Base-by-base conservation (phyloP, 2,113 vertebrate species). In the Montifringilla adamsi region DNA sequence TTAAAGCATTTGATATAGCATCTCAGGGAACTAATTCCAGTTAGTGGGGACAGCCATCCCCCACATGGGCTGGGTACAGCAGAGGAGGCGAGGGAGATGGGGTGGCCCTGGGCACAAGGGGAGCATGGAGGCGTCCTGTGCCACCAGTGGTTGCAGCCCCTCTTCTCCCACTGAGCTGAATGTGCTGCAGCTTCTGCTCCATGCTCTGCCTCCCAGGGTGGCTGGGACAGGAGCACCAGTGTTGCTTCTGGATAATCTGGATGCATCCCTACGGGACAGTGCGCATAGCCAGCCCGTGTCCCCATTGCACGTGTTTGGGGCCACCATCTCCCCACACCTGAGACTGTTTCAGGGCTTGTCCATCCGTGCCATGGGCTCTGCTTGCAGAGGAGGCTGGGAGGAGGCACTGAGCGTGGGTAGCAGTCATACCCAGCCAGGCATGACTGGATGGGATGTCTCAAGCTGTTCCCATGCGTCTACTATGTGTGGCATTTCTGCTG, bases 1-100 rank as follows among this genome's bases (percentile, higher is more conserved):
- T 93, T 95, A 95, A 94, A 95, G 58, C 37, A 52, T 91, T 90
- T 95, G 74, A 90, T 96, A 87, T 43, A 91, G 28, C 33, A 79
- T 93, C 49, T 89, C 33, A 30, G 24, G 50, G 63, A 95, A 87
- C 84, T 83, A 82, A 85, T 94, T 83, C 74, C 55, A n/a, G 2
- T 47, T 62, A 53, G 37, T 15, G 2, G 31, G 28, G 62, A 89
- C 13, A 44, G 28, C 53, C 5, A 1, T 41, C 5, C 26, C 35
- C 15, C 0, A 3, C 16, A 55, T 33, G 33, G 53, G 24, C 58
- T 52, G 8, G 19, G 27, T 63, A 27, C 74, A 81, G 49, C 18
- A 0, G 2, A 31, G n/a, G 43, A 86, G 37, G 15, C 0, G 0
- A 80, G 22, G 31, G 53, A 47, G n/a, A 60, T 22, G 10, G n/a